Conservation (phyloP, 2,113 vertebrate genomes). For the Ceyx melanurus region DNA sequence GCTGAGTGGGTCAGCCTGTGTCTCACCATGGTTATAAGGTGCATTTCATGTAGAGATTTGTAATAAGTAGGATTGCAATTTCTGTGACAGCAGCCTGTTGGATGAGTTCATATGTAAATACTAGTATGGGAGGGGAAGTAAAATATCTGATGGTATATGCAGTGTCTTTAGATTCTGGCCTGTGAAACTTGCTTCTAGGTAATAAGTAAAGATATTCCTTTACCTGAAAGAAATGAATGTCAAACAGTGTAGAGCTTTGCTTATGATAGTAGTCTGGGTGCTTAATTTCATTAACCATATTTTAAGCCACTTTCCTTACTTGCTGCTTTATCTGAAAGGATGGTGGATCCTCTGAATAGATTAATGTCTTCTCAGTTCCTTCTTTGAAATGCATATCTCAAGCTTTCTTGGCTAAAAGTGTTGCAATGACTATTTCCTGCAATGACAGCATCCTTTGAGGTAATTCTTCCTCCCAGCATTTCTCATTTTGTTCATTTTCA, state of each 20-base stretch:
- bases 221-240: neutral
- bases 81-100: neutral
- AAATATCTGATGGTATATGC: neutral
- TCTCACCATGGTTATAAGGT: neutral
- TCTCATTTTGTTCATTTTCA: neutral
- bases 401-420: neutral
- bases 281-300: neutral
- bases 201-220: neutral
- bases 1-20: neutral
- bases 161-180: neutral
- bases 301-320: neutral
- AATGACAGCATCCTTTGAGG: neutral
- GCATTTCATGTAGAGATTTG: neutral
- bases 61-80: neutral
- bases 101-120: neutral
- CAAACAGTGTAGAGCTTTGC: neutral
- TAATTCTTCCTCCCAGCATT: neutral
- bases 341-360: neutral
- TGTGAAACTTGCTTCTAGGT: neutral
- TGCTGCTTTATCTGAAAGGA: neutral
- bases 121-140: neutral
- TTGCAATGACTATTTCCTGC: neutral
- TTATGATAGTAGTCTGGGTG: neutral
- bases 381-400: neutral
- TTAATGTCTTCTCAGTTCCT: neutral